A percentile compares a stretch with the other conserved stretches of the same genome.
phyloP scores from a whole-genome alignment of 2,888 invertebrate species.

The Eulithis testata region DNA sequence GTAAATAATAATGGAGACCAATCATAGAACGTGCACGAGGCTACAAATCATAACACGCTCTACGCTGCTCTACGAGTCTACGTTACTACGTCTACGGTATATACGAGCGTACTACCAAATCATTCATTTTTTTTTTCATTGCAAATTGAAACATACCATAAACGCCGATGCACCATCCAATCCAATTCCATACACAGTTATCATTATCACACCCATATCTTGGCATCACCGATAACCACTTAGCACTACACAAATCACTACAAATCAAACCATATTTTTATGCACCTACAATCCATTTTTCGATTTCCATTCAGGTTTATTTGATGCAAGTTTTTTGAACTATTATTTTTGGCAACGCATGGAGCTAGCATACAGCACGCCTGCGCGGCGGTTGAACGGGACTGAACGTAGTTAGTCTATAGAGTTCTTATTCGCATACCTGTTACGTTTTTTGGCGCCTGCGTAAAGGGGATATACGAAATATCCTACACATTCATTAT shows the following conservation, averaged over 20 bases:
- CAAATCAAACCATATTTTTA: conserved; percentile 25
- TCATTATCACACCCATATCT: conserved; percentile 77
- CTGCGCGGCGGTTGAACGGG: conserved; percentile 67
- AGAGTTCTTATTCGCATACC: conserved; percentile 57
- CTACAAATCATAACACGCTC: conserved; percentile 7
- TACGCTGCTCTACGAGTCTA: conserved; percentile 11
- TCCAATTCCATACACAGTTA: conserved; percentile 76
- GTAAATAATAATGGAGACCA: not conserved
- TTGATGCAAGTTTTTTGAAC: conserved; percentile 46
- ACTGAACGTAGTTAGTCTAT: conserved; percentile 58
- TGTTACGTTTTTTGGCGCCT: conserved; percentile 68
- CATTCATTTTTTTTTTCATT: too few relatives aligned
- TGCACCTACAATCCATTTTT: conserved; percentile 35
- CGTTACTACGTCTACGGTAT: not conserved
- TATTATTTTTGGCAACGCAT: conserved; percentile 40
- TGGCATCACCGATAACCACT: conserved; percentile 75
- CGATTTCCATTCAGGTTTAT: conserved; percentile 42
- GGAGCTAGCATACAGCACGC: conserved; percentile 54
- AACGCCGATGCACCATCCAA: conserved; percentile 69
- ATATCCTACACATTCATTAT: conserved; percentile 31
- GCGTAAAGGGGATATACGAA: conserved; percentile 57
- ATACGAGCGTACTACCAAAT: conserved; percentile 1
- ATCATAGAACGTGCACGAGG: not conserved
- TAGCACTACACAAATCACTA: conserved; percentile 22
- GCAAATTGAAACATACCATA: conserved; percentile 60